These are phyloP conservation scores for Leucosticte australis DNA, from an alignment of 2,113 vertebrate genomes.

Conservation along the genomic window DNA sequence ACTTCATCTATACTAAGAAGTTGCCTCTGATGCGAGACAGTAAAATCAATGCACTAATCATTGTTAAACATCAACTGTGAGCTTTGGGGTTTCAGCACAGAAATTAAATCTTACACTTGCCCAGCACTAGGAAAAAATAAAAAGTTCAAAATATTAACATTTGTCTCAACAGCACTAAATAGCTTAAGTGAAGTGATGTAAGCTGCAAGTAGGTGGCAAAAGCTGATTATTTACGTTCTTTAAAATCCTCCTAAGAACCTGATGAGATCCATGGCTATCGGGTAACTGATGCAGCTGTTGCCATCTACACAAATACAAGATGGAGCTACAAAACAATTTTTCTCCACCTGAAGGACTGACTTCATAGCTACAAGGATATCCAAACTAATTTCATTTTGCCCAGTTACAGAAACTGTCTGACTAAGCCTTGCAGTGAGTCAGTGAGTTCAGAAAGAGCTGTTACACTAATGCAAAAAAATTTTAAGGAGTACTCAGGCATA, in stretches of 20 bases:
- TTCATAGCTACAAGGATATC: not conserved
- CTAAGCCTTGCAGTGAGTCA: not conserved
- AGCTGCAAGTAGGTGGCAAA: not conserved
- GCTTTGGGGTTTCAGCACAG: not conserved
- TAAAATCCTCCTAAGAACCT: not conserved
- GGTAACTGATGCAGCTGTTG: not conserved
- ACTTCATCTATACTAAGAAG: not conserved
- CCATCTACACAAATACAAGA: not conserved
- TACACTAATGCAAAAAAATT: not conserved
- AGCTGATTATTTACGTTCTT: not conserved
- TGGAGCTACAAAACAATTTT: not conserved
- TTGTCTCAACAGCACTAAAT: not conserved
- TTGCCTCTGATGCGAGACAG: not conserved
- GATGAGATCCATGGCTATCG: not conserved
- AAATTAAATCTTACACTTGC: not conserved
- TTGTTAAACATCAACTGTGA: not conserved
- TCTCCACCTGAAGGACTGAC: not conserved
- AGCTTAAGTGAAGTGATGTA: not conserved
- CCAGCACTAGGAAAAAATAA: not conserved
- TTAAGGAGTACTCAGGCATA: not conserved
- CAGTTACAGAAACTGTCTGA: not conserved
- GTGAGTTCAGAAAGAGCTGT: not conserved
- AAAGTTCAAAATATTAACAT: not conserved
- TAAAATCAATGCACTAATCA: not conserved
- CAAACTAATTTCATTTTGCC: not conserved